phyloP scores from a whole-genome alignment of 2,888 invertebrate species.

The Erebia palarica region DNA sequence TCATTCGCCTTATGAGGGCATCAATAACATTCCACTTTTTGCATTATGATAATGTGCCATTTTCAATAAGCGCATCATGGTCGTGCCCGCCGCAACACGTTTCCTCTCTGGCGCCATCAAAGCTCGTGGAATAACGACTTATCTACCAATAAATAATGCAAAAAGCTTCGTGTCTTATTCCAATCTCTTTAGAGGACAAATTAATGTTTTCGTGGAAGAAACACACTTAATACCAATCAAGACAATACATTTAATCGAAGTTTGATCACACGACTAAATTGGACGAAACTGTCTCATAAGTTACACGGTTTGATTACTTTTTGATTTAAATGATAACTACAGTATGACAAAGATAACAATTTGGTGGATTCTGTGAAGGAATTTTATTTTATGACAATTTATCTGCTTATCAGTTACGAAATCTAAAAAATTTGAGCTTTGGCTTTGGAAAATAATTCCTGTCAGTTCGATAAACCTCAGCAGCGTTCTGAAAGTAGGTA shows the following conservation, averaged over 20 bases:
- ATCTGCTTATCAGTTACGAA: not conserved
- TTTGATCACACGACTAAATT: constrained; percentile 37
- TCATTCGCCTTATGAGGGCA: constrained; percentile 54
- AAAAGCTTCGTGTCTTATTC: constrained; percentile 37
- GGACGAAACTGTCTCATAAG: constrained; percentile 29
- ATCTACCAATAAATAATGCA: constrained; percentile 21
- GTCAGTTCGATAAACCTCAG: no score
- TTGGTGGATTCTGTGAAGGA: not conserved
- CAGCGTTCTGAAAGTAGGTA: no score
- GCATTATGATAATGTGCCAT: constrained; percentile 79
- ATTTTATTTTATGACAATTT: not conserved
- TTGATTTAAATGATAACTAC: not conserved
- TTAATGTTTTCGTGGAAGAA: not conserved
- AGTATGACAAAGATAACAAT: not conserved
- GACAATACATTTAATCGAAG: constrained; percentile 41
- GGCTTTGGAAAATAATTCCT: no score
- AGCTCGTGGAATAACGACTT: constrained; percentile 20
- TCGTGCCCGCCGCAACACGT: constrained; percentile 59
- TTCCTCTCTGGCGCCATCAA: constrained; percentile 63
- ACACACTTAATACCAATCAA: constrained; percentile 48
- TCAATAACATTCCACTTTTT: constrained; percentile 70
- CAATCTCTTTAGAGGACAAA: not conserved
- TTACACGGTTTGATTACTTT: constrained; percentile 26
- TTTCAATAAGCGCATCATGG: constrained; percentile 67
- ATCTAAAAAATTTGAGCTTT: no score